phyloP scores from a whole-genome alignment of 1,140 invertebrate genomes.

The Drosophila ironensis region DNA sequence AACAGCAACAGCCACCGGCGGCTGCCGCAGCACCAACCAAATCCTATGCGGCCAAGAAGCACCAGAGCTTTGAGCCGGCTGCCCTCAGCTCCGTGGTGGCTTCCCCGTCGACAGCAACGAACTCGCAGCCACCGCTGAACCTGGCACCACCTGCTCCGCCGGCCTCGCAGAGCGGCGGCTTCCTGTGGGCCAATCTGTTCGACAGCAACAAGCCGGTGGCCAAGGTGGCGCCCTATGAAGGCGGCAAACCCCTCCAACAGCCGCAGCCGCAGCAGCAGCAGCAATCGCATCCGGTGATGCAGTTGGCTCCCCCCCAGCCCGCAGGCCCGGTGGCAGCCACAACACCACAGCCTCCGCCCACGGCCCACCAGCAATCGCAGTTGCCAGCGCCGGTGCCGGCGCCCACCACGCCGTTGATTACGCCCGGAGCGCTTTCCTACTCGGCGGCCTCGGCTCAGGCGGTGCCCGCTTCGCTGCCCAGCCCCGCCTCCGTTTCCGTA shows the following conservation, averaged over 20 bases:
- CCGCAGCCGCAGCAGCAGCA: conserved; percentile 1
- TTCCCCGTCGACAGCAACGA: conserved; percentile 7
- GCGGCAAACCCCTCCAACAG: conserved; percentile 56
- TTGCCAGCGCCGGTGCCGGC: conserved; percentile 59
- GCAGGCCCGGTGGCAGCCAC: conserved; percentile 5
- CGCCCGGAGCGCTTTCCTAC: conserved; percentile 77
- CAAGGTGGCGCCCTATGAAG: conserved; percentile 84
- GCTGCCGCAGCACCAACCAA: conserved; percentile 37
- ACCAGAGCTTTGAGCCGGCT: conserved; percentile 7
- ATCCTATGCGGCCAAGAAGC: conserved; percentile 40
- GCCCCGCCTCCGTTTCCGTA: conserved; percentile 33
- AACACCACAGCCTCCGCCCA: conserved; percentile 20
- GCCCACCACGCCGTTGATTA: conserved; percentile 61
- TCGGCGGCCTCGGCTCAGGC: conserved; percentile 79
- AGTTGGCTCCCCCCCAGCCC: conserved; percentile 27
- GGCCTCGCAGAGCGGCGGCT: conserved; percentile 51
- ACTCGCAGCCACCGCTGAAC: conserved; percentile 48
- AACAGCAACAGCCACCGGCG: conserved; percentile 27
- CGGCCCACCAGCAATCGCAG: conserved; percentile 59
- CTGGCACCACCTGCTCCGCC: conserved; percentile 61
- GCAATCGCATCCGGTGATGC: conserved; percentile 17
- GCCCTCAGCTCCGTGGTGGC: conserved; percentile 5
- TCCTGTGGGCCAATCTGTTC: conserved; percentile 66
- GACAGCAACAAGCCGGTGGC: conserved; percentile 83
- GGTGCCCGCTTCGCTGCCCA: conserved; percentile 33